Evolutionary conservation across 23 tunicate species (phyloP).

Genomic region (Trididemnum nubilum): DNA sequence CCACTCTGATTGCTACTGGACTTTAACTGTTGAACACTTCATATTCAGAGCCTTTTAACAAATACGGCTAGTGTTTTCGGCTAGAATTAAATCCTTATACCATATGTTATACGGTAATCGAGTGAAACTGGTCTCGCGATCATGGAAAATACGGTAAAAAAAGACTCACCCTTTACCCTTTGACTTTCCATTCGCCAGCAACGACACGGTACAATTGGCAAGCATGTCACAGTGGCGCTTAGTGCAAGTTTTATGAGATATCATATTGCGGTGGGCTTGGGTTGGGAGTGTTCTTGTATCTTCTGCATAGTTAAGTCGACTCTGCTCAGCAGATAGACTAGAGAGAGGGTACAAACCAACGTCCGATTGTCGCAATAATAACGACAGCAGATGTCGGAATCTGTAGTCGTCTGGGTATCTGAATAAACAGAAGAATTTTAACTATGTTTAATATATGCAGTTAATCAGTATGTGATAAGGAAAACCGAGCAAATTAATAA

Average conservation of each 20-base stretch:
- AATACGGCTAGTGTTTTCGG: too few species aligned
- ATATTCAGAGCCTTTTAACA: too few species aligned
- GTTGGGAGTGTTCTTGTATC: neutral
- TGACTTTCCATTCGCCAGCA: neutral
- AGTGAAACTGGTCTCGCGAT: too few species aligned
- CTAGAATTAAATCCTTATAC: too few species aligned
- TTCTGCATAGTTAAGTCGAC: neutral
- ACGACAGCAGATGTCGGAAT: slow-evolving; percentile 3
- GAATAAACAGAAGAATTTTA: too few species aligned
- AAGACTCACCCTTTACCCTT: neutral
- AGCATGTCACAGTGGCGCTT: neutral
- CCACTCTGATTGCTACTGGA: too few species aligned
- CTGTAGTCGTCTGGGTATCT: slow-evolving; percentile 24
- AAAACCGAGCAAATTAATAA: too few species aligned
- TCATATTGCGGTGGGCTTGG: neutral
- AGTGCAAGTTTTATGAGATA: neutral
- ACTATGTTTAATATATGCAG: too few species aligned
- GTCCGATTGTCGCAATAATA: neutral
- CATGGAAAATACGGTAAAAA: too few species aligned
- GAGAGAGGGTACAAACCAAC: neutral
- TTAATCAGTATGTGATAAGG: too few species aligned
- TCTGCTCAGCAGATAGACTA: neutral
- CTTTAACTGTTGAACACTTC: too few species aligned
- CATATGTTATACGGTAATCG: too few species aligned
- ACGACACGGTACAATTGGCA: neutral